Percentiles rank a stretch among this genome's conserved stretches.
Evolutionary conservation across 2,888 invertebrate genomes (phyloP).

Genomic region (Allygus modestus): DNA sequence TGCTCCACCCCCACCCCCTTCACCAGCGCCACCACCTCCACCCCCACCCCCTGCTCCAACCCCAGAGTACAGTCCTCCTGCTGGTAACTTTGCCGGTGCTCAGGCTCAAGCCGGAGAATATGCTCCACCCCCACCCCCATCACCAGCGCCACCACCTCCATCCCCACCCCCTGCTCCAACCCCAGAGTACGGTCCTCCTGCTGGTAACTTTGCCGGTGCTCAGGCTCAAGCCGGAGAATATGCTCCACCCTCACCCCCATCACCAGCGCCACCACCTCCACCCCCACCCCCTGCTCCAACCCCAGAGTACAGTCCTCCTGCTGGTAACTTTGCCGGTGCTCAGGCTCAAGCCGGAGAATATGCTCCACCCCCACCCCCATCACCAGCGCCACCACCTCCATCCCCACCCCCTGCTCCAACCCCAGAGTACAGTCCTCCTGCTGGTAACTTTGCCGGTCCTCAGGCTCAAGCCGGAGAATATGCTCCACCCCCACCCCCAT

Average conservation of each 20-base stretch:
- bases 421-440: neutral
- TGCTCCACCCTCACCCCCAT: neutral
- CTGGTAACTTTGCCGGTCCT: constrained; percentile 37
- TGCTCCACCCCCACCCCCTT: neutral
- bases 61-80: neutral
- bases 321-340: constrained; percentile 23
- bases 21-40: neutral
- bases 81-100: constrained; percentile 16
- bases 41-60: neutral
- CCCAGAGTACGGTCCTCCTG: neutral
- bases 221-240: neutral
- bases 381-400: neutral
- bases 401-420: neutral
- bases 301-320: neutral
- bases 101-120: neutral
- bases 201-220: constrained; percentile 27
- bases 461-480: neutral
- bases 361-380: neutral
- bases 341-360: constrained; percentile 13
- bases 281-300: constrained; percentile 2
- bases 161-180: neutral
- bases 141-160: neutral
- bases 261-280: neutral
- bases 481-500: neutral
- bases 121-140: neutral